Evolutionary conservation across 2,888 invertebrate genomes (phyloP).

Genomic region (Nebria brevicollis): DNA sequence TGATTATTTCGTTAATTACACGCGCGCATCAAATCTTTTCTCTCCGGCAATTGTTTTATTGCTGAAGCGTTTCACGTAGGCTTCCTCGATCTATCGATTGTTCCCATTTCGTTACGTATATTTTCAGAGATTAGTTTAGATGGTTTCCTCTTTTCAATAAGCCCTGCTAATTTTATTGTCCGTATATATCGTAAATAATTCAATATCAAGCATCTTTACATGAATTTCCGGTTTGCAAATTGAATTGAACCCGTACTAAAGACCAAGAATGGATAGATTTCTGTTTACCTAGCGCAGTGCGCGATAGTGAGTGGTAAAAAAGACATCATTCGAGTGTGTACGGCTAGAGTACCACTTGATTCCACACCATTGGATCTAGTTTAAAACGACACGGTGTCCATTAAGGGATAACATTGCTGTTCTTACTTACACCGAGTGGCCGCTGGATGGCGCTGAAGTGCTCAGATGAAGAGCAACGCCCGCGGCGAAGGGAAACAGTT

Average conservation of each 20-base stretch:
- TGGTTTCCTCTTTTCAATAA: background rate
- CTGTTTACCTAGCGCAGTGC: background rate
- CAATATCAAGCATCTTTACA: background rate
- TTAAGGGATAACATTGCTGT: background rate
- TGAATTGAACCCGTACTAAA: background rate
- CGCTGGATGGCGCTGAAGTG: background rate
- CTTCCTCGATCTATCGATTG: too few species aligned
- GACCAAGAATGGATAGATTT: background rate
- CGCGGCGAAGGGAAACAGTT: background rate
- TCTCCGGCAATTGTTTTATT: background rate
- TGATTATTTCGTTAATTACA: background rate
- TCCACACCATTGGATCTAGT: slow-evolving; percentile 1
- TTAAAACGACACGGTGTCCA: slow-evolving; percentile 1
- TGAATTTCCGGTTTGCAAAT: background rate
- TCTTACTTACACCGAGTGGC: background rate
- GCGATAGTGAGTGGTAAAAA: background rate
- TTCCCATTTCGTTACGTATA: background rate
- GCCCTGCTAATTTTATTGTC: background rate
- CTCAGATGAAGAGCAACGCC: background rate
- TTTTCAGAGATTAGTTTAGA: background rate
- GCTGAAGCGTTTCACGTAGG: background rate
- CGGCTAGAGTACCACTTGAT: background rate
- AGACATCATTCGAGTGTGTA: background rate
- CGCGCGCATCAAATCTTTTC: background rate
- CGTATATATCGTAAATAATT: background rate